Evolutionary conservation across 2,797 vertebrate genomes (phyloP).

Genomic region (Pelochelys cantorii): DNA sequence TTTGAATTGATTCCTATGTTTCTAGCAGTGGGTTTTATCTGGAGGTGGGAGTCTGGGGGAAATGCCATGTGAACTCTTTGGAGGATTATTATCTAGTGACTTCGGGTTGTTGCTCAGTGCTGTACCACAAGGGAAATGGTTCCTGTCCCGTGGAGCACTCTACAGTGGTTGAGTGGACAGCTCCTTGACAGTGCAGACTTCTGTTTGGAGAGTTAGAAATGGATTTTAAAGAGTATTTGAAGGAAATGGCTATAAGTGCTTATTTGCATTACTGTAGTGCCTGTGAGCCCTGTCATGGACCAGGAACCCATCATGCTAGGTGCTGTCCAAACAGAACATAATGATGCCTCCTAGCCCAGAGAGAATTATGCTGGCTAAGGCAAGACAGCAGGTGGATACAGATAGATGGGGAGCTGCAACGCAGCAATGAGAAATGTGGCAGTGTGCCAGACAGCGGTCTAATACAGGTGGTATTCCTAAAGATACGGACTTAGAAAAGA

Average conservation of each 20-base stretch:
- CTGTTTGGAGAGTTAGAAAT: accelerated
- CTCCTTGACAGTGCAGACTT: background rate
- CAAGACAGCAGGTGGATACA: background rate
- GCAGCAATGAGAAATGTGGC: accelerated
- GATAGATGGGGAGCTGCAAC: accelerated
- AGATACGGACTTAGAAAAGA: too few relatives aligned
- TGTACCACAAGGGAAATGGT: background rate
- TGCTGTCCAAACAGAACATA: background rate
- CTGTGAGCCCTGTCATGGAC: background rate
- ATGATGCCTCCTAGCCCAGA: accelerated
- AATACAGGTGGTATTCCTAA: accelerated
- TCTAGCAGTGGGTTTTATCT: slow-evolving; percentile 23
- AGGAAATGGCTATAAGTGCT: background rate
- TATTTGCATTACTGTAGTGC: background rate
- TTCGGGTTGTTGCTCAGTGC: accelerated
- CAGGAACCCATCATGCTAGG: background rate
- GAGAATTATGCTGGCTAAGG: background rate
- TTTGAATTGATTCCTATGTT: slow-evolving; percentile 38
- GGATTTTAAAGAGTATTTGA: background rate
- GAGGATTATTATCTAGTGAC: accelerated
- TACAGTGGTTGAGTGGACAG: background rate
- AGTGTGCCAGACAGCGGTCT: background rate
- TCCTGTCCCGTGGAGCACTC: background rate
- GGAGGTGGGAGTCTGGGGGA: background rate
- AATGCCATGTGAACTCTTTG: background rate